Conservation (phyloP, 1,140 invertebrate genomes). For the Trichogramma pretiosum region DNA sequence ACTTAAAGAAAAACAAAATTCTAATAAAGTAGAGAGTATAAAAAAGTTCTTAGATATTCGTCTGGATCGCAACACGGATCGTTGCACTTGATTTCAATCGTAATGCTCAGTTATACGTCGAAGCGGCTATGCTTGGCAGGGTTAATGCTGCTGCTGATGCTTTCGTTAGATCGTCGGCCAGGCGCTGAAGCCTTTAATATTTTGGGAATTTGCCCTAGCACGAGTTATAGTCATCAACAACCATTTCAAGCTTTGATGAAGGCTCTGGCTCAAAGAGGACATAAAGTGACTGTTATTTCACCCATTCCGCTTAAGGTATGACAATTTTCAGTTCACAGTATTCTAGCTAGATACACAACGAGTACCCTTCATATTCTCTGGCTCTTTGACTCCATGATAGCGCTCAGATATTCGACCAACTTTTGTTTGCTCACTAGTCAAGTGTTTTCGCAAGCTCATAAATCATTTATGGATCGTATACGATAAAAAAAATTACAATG, state of each 20-base stretch:
- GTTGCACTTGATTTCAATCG: conserved; percentile 6
- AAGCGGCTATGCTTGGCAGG: too few relatives aligned
- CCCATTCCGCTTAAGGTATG: conserved; percentile 43
- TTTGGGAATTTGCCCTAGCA: conserved; percentile 44
- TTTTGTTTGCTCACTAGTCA: too few relatives aligned
- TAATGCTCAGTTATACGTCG: not conserved
- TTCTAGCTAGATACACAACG: conserved; percentile 8
- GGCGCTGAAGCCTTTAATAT: conserved; percentile 26
- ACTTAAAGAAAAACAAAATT: too few relatives aligned
- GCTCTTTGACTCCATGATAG: too few relatives aligned
- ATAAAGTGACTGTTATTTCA: conserved; percentile 52
- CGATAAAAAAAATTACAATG: too few relatives aligned
- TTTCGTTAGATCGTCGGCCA: not conserved
- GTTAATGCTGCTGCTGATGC: not conserved
- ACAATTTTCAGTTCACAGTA: not conserved
- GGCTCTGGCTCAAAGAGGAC: conserved; percentile 47
- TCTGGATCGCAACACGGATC: too few relatives aligned
- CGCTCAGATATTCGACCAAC: too few relatives aligned
- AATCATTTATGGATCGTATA: too few relatives aligned
- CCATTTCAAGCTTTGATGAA: conserved; percentile 51
- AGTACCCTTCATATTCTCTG: conserved; percentile 2
- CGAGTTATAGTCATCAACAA: conserved; percentile 52
- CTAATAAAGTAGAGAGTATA: too few relatives aligned
- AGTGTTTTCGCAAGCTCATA: too few relatives aligned
- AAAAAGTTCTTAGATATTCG: too few relatives aligned